A percentile compares a stretch with the other conserved stretches of the same genome.
Evolutionary conservation across 2,113 vertebrate species (phyloP).

Genomic region (Pithys albifrons): DNA sequence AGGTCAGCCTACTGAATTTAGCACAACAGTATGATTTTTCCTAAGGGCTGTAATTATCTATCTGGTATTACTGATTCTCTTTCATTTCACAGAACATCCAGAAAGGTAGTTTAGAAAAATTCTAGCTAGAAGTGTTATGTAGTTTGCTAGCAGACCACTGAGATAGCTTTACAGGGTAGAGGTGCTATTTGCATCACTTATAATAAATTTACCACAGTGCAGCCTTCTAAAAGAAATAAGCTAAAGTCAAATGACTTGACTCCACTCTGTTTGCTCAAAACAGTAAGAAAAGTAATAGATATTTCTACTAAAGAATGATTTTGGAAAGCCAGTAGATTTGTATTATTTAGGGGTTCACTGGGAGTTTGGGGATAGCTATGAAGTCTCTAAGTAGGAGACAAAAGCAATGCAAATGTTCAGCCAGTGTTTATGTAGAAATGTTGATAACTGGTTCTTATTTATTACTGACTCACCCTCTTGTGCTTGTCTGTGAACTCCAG

Average conservation of each 20-base stretch:
- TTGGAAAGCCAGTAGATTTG: neutral
- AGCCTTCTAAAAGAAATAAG: neutral
- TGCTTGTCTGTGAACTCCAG: neutral
- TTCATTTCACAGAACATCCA: neutral
- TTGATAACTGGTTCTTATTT: slow-evolving; percentile 17
- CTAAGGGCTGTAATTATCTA: neutral
- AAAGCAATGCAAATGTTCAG: neutral
- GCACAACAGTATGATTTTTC: neutral
- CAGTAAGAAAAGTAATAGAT: neutral
- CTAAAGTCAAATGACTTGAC: neutral
- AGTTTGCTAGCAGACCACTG: neutral
- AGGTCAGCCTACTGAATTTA: neutral
- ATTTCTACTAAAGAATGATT: neutral
- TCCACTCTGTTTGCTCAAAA: neutral
- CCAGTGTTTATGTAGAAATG: neutral
- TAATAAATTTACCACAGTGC: neutral
- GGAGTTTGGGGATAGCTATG: neutral
- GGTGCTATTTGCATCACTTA: neutral
- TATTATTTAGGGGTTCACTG: neutral
- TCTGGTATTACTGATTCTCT: neutral
- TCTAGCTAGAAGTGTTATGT: neutral
- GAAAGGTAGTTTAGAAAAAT: neutral
- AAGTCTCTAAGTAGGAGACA: neutral
- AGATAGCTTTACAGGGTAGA: neutral
- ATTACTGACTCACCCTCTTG: neutral